Evolutionary conservation across 1,140 invertebrate species (phyloP).

Genomic region (Laupala kohalensis): DNA sequence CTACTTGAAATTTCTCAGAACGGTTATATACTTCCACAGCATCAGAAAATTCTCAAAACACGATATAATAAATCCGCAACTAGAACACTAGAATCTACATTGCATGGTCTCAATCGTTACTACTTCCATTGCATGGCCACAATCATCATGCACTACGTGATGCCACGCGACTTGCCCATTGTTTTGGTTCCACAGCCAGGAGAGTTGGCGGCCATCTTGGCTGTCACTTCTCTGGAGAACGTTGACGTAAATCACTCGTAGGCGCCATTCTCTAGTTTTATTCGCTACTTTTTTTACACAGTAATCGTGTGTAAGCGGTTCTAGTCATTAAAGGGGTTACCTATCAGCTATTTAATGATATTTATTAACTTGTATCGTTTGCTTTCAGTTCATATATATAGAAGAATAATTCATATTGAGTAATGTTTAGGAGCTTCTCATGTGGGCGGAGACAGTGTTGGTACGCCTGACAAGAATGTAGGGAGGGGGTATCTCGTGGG

Average conservation of each 20-base stretch:
- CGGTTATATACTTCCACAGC: not conserved
- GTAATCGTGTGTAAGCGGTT: not conserved
- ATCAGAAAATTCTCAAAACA: not conserved
- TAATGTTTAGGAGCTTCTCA: not conserved
- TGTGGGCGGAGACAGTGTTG: not conserved
- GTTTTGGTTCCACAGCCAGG: not conserved
- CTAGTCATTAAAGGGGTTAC: not conserved
- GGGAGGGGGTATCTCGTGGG: not conserved
- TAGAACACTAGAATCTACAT: not conserved
- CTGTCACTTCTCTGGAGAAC: constrained; percentile 2
- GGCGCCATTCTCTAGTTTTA: not conserved
- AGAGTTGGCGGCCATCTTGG: constrained; percentile 2
- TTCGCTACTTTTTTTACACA: not conserved
- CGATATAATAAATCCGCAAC: not conserved
- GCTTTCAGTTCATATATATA: too few relatives aligned
- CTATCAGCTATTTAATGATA: too few relatives aligned
- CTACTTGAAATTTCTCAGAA: not conserved
- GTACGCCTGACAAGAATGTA: not conserved
- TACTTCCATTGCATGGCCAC: too few relatives aligned
- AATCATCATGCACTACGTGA: not conserved
- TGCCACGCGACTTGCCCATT: not conserved
- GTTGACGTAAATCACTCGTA: constrained; percentile 3
- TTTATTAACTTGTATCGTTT: too few relatives aligned
- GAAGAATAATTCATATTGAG: not conserved
- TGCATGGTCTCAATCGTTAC: not conserved